Conservation (phyloP, 2,888 invertebrate species). For the Megaustenia siamemsis region DNA sequence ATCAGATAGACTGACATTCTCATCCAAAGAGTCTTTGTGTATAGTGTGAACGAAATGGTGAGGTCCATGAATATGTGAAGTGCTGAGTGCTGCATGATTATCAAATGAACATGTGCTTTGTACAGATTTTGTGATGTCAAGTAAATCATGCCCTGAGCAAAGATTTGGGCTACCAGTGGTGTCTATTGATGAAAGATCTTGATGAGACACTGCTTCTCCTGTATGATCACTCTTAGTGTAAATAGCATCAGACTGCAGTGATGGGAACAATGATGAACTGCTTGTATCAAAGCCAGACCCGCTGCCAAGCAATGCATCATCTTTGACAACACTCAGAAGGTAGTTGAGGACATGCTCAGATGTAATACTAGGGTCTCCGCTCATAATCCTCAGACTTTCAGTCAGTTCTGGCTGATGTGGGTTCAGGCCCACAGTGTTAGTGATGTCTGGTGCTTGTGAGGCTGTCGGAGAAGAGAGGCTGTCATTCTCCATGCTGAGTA, state of each 20-base stretch:
- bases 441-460: slow-evolving; percentile 47
- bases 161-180: not conserved
- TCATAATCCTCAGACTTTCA: slow-evolving; percentile 57
- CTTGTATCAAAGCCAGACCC: slow-evolving; percentile 29
- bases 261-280: slow-evolving; percentile 63
- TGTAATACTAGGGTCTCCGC: slow-evolving; percentile 69
- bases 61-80: slow-evolving; percentile 32
- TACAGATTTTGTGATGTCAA: slow-evolving; percentile 28
- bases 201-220: slow-evolving; percentile 30
- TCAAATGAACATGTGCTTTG: slow-evolving; percentile 30
- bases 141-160: slow-evolving; percentile 16
- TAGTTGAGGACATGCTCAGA: slow-evolving; percentile 70
- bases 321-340: slow-evolving; percentile 69
- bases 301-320: slow-evolving; percentile 60
- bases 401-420: slow-evolving; percentile 49
- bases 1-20: slow-evolving; percentile 42
- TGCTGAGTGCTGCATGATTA: slow-evolving; percentile 27
- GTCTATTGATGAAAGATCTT: slow-evolving; percentile 22
- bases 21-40: slow-evolving; percentile 32
- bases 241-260: slow-evolving; percentile 48
- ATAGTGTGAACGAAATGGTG: slow-evolving; percentile 33
- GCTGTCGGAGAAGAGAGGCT: slow-evolving; percentile 57
- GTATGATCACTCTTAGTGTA: slow-evolving; percentile 53
- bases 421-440: slow-evolving; percentile 46
- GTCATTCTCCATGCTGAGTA: slow-evolving; percentile 73